phyloP scores from a whole-genome alignment of 92 coral and sea anemone species.

The Epizoanthus scotinus region DNA sequence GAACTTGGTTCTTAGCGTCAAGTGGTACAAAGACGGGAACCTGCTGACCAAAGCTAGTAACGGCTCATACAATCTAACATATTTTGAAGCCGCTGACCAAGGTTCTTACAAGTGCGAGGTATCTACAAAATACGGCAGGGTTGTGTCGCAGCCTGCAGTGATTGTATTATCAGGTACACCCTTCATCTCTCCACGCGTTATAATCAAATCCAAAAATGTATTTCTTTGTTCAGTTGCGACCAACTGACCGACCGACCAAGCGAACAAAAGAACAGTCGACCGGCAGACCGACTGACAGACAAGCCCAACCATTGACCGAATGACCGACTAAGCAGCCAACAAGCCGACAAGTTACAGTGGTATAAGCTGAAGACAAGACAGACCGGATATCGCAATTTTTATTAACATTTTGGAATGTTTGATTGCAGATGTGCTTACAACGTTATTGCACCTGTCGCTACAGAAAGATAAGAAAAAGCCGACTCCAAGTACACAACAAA shows the following conservation, averaged over 20 bases:
- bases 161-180: conserved; percentile 1
- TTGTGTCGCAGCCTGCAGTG: background rate
- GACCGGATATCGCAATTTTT: too few relatives aligned
- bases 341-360: too few relatives aligned
- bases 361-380: too few relatives aligned
- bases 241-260: too few relatives aligned
- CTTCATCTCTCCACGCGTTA: background rate
- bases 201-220: too few relatives aligned
- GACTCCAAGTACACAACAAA: background rate
- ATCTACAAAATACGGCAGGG: conserved; percentile 16
- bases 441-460: conserved; percentile 14
- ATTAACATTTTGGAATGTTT: background rate
- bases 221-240: too few relatives aligned
- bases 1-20: background rate
- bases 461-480: conserved; percentile 4
- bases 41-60: background rate
- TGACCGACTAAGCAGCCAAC: too few relatives aligned
- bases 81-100: background rate
- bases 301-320: too few relatives aligned
- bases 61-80: background rate
- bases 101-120: conserved; percentile 30
- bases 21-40: conserved; percentile 30
- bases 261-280: too few relatives aligned
- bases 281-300: too few relatives aligned
- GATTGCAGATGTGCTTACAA: conserved; percentile 18